Conservation (phyloP, 1,140 invertebrate species). For the Microplitis mediator region DNA sequence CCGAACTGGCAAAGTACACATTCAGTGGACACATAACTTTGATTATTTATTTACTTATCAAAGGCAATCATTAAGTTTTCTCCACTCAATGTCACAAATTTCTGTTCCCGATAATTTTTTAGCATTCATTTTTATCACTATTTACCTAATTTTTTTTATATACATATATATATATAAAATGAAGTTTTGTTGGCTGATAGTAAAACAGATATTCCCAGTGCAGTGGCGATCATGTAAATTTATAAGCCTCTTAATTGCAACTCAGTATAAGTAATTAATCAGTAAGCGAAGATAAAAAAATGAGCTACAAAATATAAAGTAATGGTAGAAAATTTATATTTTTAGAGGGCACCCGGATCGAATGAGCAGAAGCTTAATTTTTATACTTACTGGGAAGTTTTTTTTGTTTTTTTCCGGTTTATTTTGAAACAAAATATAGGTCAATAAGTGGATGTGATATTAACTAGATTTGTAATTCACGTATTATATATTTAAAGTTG, state of each 20-base stretch:
- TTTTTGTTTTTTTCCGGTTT: neutral
- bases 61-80: neutral
- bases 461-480: no score
- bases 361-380: slow-evolving; percentile 20
- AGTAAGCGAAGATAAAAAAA: slow-evolving; percentile 17
- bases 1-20: no score
- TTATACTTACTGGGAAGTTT: slow-evolving; percentile 16
- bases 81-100: neutral
- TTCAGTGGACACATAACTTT: neutral
- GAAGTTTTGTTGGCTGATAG: neutral
- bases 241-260: neutral
- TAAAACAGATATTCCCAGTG: neutral
- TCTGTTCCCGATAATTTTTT: neutral
- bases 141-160: neutral
- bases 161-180: neutral
- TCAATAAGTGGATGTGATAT: no score
- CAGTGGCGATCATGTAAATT: neutral
- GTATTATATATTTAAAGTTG: slow-evolving; percentile 12
- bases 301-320: slow-evolving; percentile 32
- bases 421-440: no score
- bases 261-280: neutral
- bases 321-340: slow-evolving; percentile 52
- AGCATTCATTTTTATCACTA: neutral
- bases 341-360: slow-evolving; percentile 55
- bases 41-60: neutral